Percentiles rank a stretch among this genome's conserved stretches.
phyloP scores from a whole-genome alignment of 1,140 invertebrate species.

The Hylaeus volcanicus region DNA sequence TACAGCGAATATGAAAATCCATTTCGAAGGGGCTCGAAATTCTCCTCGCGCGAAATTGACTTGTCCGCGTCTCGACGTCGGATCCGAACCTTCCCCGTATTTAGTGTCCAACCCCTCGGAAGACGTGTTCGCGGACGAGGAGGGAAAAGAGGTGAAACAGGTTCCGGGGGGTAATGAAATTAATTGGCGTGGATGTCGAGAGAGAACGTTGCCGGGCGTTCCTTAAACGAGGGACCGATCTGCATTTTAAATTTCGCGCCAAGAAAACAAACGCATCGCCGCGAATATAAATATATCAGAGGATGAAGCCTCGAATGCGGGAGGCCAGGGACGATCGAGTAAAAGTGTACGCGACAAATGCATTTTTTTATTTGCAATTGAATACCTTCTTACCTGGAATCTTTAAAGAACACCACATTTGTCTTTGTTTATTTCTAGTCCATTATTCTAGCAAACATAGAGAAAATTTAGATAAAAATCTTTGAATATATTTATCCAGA shows the following conservation, averaged over 20 bases:
- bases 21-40: background rate
- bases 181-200: slow-evolving; percentile 70
- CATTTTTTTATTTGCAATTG: too few relatives aligned
- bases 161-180: slow-evolving; percentile 69
- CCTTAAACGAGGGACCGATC: slow-evolving; percentile 65
- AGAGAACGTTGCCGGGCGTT: slow-evolving; percentile 15
- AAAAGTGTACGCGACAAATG: background rate
- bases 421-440: too few relatives aligned
- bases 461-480: too few relatives aligned
- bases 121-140: background rate
- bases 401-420: too few relatives aligned
- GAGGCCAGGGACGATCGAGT: background rate
- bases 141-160: slow-evolving; percentile 9
- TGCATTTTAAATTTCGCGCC: slow-evolving; percentile 71
- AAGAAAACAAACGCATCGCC: slow-evolving; percentile 44
- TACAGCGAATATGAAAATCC: slow-evolving; percentile 22
- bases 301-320: background rate
- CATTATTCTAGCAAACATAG: too few relatives aligned
- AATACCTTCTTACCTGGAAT: too few relatives aligned
- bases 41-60: slow-evolving; percentile 19
- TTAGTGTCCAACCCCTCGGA: background rate
- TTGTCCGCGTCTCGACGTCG: slow-evolving; percentile 8
- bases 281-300: slow-evolving; percentile 37
- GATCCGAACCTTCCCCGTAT: slow-evolving; percentile 17
- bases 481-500: too few relatives aligned